Evolutionary conservation across 2,113 vertebrate genomes (phyloP).

Genomic region (Centropus unirufus): DNA sequence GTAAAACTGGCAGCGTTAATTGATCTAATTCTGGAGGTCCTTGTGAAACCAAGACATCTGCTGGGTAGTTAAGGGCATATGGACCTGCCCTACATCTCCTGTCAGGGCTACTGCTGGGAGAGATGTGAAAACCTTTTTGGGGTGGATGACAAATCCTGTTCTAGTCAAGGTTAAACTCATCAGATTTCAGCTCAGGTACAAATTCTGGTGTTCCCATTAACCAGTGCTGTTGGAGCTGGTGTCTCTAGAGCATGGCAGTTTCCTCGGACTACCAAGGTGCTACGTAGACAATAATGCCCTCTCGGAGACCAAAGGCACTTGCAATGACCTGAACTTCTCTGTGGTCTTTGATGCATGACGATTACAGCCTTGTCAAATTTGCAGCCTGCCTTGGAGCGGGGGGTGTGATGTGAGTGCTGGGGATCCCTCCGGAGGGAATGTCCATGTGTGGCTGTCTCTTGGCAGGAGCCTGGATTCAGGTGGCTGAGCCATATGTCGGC

Average conservation of each 20-base stretch:
- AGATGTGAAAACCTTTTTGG: neutral
- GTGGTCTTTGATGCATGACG: neutral
- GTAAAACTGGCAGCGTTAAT: neutral
- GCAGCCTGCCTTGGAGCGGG: neutral
- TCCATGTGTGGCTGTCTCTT: rapidly evolving
- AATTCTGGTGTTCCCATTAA: neutral
- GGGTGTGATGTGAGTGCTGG: neutral
- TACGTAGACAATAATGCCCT: neutral
- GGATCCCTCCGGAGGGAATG: neutral
- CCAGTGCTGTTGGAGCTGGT: neutral
- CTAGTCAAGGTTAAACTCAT: neutral
- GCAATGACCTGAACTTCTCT: neutral
- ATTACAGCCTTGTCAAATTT: neutral
- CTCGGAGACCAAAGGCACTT: neutral
- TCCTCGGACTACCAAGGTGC: neutral
- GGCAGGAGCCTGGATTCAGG: neutral
- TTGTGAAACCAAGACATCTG: neutral
- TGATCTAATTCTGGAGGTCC: neutral
- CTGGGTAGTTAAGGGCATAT: neutral
- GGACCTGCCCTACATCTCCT: neutral
- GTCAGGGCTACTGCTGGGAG: neutral
- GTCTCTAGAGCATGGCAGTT: neutral
- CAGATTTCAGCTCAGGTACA: neutral
- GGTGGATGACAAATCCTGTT: neutral
- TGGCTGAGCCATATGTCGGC: neutral